Percentiles rank a stretch among this genome's conserved stretches.
phyloP scores from a whole-genome alignment of 1,140 invertebrate genomes.

The Cydia fagiglandana region DNA sequence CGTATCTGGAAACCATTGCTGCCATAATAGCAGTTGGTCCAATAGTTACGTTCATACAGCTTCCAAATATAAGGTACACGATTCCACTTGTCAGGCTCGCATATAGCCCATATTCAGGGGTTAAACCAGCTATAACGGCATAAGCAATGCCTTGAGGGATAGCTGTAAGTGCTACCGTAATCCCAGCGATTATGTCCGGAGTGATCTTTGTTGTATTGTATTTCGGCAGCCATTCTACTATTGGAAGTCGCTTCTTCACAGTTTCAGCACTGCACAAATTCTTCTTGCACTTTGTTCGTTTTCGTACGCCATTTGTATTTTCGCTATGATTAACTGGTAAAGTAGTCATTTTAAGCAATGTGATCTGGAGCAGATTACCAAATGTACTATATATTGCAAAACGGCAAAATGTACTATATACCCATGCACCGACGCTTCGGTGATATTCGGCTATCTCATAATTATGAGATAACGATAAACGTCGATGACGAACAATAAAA shows the following conservation, averaged over 20 bases:
- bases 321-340: constrained; percentile 14
- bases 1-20: constrained; percentile 86
- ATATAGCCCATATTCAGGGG: constrained; percentile 89
- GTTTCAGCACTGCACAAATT: constrained; percentile 65
- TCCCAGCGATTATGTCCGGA: constrained; percentile 83
- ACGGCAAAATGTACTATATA: not conserved
- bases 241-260: constrained; percentile 80
- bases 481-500: too few relatives aligned
- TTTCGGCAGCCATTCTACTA: constrained; percentile 82
- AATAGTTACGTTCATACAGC: constrained; percentile 92
- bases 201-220: constrained; percentile 81
- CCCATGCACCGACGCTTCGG: not conserved
- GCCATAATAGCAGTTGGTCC: constrained; percentile 91
- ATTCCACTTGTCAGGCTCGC: constrained; percentile 92
- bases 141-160: constrained; percentile 94
- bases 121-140: constrained; percentile 85
- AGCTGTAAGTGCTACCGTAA: constrained; percentile 91
- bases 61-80: constrained; percentile 91
- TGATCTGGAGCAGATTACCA: not conserved
- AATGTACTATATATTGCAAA: constrained; percentile 2
- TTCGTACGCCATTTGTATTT: constrained; percentile 33
- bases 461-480: too few relatives aligned
- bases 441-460: too few relatives aligned
- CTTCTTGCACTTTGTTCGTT: constrained; percentile 47
- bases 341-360: constrained; percentile 2